Percentiles rank a stretch among this genome's conserved stretches.
These are phyloP conservation scores for Erythrolamprus reginae DNA, from an alignment of 2,113 vertebrate genomes.

Conservation along the genomic window DNA sequence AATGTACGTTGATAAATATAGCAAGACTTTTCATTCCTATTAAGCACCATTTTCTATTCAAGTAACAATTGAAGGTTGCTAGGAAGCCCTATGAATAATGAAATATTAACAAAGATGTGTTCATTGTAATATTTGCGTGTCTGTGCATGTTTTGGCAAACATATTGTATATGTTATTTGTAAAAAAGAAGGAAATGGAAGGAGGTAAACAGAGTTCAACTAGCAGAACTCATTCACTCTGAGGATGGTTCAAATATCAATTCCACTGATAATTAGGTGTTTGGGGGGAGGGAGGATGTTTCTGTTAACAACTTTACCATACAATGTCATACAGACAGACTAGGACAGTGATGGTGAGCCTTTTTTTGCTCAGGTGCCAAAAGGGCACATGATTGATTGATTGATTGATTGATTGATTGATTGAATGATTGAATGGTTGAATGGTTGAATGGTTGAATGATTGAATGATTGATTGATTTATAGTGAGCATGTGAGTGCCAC, in stretches of 20 bases:
- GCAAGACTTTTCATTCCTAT: background rate
- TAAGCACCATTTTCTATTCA: background rate
- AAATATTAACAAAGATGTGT: background rate
- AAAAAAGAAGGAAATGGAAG: background rate
- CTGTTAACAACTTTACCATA: background rate
- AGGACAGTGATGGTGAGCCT: too few species aligned
- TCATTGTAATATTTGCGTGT: background rate
- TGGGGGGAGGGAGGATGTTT: background rate
- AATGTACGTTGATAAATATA: background rate
- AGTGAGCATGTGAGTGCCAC: too few species aligned
- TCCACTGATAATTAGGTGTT: background rate
- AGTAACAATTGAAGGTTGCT: background rate
- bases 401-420: too few species aligned
- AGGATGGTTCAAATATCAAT: background rate
- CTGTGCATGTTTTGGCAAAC: background rate
- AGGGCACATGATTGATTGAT: too few species aligned
- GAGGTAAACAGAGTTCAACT: background rate
- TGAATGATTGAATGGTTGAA: too few species aligned
- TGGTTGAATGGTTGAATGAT: too few species aligned
- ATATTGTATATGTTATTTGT: background rate
- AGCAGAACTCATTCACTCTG: background rate
- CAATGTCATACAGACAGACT: background rate
- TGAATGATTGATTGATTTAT: too few species aligned
- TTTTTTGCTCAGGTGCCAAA: too few species aligned
- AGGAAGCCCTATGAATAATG: background rate